These are phyloP conservation scores for Capricornis sumatraensis DNA, from an alignment of 2,113 vertebrate genomes.

Conservation along the genomic window DNA sequence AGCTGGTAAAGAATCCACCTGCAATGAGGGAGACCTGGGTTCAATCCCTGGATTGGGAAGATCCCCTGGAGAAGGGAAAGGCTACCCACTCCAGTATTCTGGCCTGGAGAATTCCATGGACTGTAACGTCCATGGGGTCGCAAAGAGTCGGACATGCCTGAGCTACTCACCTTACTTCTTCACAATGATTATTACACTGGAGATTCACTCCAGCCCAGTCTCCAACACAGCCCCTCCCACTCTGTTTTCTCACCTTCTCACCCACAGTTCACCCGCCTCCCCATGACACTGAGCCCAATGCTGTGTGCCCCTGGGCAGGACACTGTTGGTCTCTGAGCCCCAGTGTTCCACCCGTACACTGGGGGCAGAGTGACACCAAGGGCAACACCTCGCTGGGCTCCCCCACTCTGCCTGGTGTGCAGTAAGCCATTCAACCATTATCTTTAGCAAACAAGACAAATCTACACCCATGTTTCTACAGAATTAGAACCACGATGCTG, in stretches of 20 bases:
- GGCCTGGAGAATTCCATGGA: neutral
- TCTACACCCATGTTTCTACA: accelerated
- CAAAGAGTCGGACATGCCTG: neutral
- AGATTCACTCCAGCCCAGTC: neutral
- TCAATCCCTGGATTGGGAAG: neutral
- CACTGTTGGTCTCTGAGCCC: neutral
- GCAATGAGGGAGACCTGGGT: neutral
- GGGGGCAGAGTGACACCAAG: too few species aligned
- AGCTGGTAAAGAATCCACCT: neutral
- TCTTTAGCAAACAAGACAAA: neutral
- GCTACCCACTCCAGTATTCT: neutral
- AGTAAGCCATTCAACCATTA: accelerated
- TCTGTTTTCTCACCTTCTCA: neutral
- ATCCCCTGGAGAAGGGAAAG: neutral
- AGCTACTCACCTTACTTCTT: neutral
- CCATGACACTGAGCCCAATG: accelerated
- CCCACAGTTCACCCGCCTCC: neutral
- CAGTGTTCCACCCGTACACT: neutral
- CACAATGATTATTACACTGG: accelerated
- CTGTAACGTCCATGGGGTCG: neutral
- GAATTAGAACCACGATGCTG: neutral
- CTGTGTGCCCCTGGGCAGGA: neutral
- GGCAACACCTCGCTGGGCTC: neutral
- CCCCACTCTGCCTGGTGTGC: neutral
- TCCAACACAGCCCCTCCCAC: neutral